Evolutionary conservation across 2,888 invertebrate genomes (phyloP).

Genomic region (Notodonta ziczac): DNA sequence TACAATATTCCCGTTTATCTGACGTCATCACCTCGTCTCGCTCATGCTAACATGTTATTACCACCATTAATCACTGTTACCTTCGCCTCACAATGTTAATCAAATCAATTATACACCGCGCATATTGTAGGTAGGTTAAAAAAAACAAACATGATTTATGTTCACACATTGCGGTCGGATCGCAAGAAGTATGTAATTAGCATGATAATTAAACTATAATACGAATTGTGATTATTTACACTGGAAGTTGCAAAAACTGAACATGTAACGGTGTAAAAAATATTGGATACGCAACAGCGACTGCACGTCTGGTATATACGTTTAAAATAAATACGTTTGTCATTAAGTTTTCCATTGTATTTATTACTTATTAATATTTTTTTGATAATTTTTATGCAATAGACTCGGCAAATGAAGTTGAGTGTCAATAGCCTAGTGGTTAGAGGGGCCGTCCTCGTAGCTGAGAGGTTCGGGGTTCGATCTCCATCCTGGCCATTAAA

Average conservation of each 20-base stretch:
- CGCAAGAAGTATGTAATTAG: conserved; percentile 52
- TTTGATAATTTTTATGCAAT: too few relatives aligned
- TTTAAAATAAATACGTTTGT: neutral
- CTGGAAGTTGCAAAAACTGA: conserved; percentile 37
- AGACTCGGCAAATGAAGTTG: too few relatives aligned
- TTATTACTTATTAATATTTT: too few relatives aligned
- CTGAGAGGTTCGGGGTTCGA: too few relatives aligned
- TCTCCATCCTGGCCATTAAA: too few relatives aligned
- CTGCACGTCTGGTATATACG: neutral
- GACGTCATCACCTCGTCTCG: too few relatives aligned
- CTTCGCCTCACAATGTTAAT: conserved; percentile 9
- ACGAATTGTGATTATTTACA: conserved; percentile 46
- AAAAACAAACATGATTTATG: conserved; percentile 41
- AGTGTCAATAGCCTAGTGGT: too few relatives aligned
- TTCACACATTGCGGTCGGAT: conserved; percentile 49
- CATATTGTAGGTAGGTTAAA: conserved; percentile 17
- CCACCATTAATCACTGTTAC: neutral
- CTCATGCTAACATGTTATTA: neutral
- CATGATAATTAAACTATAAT: conserved; percentile 52
- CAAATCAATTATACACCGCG: conserved; percentile 19
- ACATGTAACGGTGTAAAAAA: conserved; percentile 28
- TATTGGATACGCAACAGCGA: conserved; percentile 21
- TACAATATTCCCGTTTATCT: too few relatives aligned
- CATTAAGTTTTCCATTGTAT: neutral
- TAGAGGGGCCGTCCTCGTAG: too few relatives aligned